Conservation (phyloP, 2,797 vertebrate genomes). For the Natrix natrix region DNA sequence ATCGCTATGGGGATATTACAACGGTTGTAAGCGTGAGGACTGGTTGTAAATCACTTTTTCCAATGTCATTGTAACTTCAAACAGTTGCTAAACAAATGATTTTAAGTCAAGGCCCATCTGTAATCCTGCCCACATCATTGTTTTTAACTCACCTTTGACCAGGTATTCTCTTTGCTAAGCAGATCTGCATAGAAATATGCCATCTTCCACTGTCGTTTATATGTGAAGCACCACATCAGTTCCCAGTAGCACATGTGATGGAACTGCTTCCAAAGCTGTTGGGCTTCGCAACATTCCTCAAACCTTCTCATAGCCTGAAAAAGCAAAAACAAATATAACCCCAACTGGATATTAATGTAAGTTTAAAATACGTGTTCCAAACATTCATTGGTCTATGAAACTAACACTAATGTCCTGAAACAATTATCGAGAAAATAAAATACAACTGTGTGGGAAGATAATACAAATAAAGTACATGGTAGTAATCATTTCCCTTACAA, state of each 20-base stretch:
- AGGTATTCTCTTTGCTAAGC: conserved; percentile 94
- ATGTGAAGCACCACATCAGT: conserved; percentile 99
- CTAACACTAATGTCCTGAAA: not conserved
- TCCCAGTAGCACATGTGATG: conserved; percentile 99
- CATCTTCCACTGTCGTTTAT: conserved; percentile 97
- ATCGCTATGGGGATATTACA: not conserved
- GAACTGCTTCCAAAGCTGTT: conserved; percentile 98
- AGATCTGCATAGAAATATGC: conserved; percentile 97
- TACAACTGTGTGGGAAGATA: not conserved
- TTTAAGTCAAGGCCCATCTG: not conserved
- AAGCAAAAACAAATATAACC: conserved; percentile 16
- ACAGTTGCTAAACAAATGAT: not conserved
- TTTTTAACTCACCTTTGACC: conserved; percentile 87
- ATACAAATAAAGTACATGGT: not conserved
- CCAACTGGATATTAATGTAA: not conserved
- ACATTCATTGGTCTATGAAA: not conserved
- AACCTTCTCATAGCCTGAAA: conserved; percentile 86
- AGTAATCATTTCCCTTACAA: not conserved
- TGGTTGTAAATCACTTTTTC: not conserved
- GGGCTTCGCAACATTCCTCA: conserved; percentile 93
- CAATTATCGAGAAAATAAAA: not conserved
- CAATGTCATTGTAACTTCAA: not conserved
- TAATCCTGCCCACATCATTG: not conserved
- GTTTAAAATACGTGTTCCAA: not conserved
- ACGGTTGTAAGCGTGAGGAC: not conserved